These are phyloP conservation scores for Pogonophryne albipinna DNA, from an alignment of 2,797 vertebrate genomes.

Conservation along the genomic window DNA sequence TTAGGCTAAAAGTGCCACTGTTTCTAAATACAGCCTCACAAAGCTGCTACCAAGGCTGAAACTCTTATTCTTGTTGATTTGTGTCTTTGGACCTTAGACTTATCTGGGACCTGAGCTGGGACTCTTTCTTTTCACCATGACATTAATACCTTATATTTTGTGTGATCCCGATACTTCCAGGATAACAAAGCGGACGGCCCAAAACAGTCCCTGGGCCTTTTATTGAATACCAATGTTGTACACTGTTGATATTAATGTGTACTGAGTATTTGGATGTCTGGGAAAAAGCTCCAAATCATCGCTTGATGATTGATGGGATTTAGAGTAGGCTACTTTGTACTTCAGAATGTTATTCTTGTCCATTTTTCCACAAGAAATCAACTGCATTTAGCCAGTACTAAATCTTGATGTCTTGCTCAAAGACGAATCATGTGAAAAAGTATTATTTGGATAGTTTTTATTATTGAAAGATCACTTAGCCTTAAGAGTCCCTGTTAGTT, in stretches of 20 bases:
- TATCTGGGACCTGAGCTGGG: neutral
- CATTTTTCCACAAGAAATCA: conserved; percentile 46
- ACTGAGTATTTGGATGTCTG: conserved; percentile 29
- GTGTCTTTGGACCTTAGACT: neutral
- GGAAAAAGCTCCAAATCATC: conserved; percentile 39
- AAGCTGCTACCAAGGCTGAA: neutral
- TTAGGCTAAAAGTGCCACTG: neutral
- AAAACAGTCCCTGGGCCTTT: neutral
- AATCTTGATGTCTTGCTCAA: conserved; percentile 23
- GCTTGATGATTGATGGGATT: conserved; percentile 40
- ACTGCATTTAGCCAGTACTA: conserved; percentile 17
- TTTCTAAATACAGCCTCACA: neutral
- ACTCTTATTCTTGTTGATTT: neutral
- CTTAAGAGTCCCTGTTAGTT: conserved; percentile 9
- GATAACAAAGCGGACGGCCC: neutral
- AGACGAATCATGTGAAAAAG: conserved; percentile 1
- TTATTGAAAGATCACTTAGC: conserved; percentile 36
- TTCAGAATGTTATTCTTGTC: conserved; percentile 51
- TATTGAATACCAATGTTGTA: conserved; percentile 6
- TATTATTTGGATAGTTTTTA: conserved; percentile 58
- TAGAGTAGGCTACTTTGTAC: conserved; percentile 32
- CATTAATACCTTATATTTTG: conserved; percentile 10
- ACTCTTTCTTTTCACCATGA: neutral
- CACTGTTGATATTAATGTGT: conserved; percentile 40
- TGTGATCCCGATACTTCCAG: neutral